Percentiles rank a stretch among this genome's conserved stretches.
These are phyloP conservation scores for Python bivittatus DNA, from an alignment of 2,113 vertebrate species.

Conservation along the genomic window DNA sequence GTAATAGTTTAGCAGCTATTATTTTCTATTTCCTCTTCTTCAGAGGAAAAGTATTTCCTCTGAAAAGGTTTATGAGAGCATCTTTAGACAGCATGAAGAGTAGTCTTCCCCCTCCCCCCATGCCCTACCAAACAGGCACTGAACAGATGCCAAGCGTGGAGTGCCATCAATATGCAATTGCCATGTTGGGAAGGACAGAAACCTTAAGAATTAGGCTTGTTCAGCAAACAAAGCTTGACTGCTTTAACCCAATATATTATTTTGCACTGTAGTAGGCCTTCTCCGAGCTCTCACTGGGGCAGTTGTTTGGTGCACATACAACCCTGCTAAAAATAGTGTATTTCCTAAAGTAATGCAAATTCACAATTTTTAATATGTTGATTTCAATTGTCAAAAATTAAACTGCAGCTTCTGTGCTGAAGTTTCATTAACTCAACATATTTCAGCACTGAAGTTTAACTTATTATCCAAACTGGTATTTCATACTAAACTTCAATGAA, in stretches of 20 bases:
- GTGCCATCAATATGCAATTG: conserved; percentile 64
- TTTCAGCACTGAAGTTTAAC: background rate
- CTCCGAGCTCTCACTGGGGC: background rate
- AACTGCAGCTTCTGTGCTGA: background rate
- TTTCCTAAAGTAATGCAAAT: background rate
- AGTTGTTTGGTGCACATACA: background rate
- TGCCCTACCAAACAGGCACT: conserved; percentile 66
- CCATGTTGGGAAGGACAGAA: conserved; percentile 53
- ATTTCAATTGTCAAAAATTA: background rate
- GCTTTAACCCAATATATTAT: conserved; percentile 50
- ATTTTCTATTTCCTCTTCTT: conserved; percentile 51
- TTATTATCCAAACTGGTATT: background rate
- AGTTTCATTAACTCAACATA: background rate
- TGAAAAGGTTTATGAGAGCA: conserved; percentile 67
- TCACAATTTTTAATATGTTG: background rate
- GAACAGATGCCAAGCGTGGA: conserved; percentile 74
- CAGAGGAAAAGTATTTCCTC: conserved; percentile 60
- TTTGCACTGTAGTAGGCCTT: conserved; percentile 49
- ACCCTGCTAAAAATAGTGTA: background rate
- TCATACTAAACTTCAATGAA: background rate
- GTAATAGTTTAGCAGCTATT: conserved; percentile 37
- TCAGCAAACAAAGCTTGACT: conserved; percentile 60
- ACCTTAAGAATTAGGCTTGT: conserved; percentile 56
- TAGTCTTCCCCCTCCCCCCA: conserved; percentile 52
- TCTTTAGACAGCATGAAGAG: conserved; percentile 68